Percentiles rank a stretch among this genome's conserved stretches.
phyloP scores from a whole-genome alignment of 2,888 invertebrate species.

The Onchidella celtica region DNA sequence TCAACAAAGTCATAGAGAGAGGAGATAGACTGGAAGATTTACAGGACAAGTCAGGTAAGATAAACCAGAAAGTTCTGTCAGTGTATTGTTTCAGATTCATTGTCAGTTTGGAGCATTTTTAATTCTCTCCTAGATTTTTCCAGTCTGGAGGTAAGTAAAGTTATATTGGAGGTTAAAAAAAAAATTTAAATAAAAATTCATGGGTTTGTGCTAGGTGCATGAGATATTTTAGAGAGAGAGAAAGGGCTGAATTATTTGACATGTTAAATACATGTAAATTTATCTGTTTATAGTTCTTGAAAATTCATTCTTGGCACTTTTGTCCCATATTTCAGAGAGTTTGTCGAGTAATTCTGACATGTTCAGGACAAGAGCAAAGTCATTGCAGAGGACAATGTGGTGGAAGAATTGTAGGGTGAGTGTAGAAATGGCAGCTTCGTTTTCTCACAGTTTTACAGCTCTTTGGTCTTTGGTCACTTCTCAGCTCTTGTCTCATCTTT shows the following conservation, averaged over 20 bases:
- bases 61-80: constrained; percentile 59
- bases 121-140: too few relatives aligned
- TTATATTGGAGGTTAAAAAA: too few relatives aligned
- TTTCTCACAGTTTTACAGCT: not conserved
- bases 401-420: constrained; percentile 78
- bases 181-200: too few relatives aligned
- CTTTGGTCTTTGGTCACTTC: too few relatives aligned
- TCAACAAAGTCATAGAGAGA: constrained; percentile 75
- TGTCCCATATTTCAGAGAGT: constrained; percentile 62
- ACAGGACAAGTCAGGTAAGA: constrained; percentile 77
- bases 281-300: too few relatives aligned
- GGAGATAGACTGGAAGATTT: constrained; percentile 77
- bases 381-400: constrained; percentile 75
- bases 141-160: too few relatives aligned
- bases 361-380: constrained; percentile 73
- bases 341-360: constrained; percentile 73
- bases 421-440: not conserved
- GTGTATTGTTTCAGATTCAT: not conserved
- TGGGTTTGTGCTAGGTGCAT: too few relatives aligned
- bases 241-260: too few relatives aligned
- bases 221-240: too few relatives aligned
- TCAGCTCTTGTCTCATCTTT: too few relatives aligned
- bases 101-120: not conserved
- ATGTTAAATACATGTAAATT: too few relatives aligned
- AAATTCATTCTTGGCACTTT: too few relatives aligned